Base-by-base conservation (phyloP, 1,140 invertebrate genomes). In the Pogonomyrmex californicus region DNA sequence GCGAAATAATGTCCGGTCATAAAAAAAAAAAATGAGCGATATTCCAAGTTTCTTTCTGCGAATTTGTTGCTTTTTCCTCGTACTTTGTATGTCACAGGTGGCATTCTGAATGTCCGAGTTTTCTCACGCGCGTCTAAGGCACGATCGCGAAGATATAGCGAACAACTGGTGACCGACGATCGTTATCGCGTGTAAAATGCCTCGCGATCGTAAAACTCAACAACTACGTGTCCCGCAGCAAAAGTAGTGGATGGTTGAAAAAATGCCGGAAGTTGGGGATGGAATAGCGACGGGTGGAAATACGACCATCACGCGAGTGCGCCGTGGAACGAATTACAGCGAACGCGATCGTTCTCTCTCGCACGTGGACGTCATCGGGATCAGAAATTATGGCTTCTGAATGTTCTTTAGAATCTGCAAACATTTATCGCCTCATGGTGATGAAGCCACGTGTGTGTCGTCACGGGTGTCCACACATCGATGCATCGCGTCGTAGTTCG, bases 191-290 rank as follows among this genome's bases (percentile, higher is more conserved):
- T 4, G 33, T 23, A 9, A 30, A 71, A 81, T 44, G 14, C 30
- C 4, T 66, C 65, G 38, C 38, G 78, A 65, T 1, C 58, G 33
- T 81, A 70, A 71, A 81, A 81, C 38, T 82, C 78, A 54, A 82
- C 78, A 68, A 79, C 47, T 65, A 23, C 56, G 14, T 23, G 75
- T 7, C 10, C 41, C 38, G 47, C 7, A 30, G n/a, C 47, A 44
- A 17, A 30, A 49, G 77, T 4, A 23, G 23, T 23, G 23, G 14
- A 10, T 17, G 30, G 1, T 3, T 68, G 38, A 44, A 82, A 38
- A 58, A 58, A 58, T n/a, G 44, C 1, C 12, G 4, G 14, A 56
- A 82, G 38, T 12, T 17, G 47, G 17, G 10, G 56, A 10, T 33
- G 38, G 44, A 36, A 38, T 36, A 54, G 51, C 49, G 33, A 17